Evolutionary conservation across 2,888 invertebrate species (phyloP), one percentile per base, ranked within the genome.

Genomic region (Trilocha varians): DNA sequence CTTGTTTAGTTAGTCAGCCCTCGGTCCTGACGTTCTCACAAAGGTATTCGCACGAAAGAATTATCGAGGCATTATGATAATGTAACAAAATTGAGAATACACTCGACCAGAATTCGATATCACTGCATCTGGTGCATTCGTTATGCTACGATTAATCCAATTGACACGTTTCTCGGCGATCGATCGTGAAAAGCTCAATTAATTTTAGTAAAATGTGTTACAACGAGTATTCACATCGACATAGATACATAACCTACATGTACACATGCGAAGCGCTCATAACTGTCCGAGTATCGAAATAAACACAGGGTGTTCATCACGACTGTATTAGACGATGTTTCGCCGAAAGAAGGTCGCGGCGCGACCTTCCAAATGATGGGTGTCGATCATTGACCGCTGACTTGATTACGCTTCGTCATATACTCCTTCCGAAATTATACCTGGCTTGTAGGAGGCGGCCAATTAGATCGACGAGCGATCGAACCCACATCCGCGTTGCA

Each of bases 191-290:
- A 46, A 61, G 61, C 64, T 62, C 72, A 73, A 77, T 77, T 75
- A 72, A 64, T 65, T 70, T 71, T 68, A 65, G 67, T 56, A 60
- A 65, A 59, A 66, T 62, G 63, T 65, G 65, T 53, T 57, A 55
- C 52, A 62, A 61, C 65, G 63, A 67, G 68, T 72, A 74, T 75
- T 69, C 60, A 66, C 55, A 70, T 70, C 74, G 83, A 65, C 83
- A 75, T 71, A 79, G 78, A 83, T 76, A 82, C 68, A 58, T 75
- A 78, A 74, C 79, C 84, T 74, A 80, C 80, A 76, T 82, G 59
- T 62, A 61, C 59, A 70, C 79, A 80, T 76, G 75, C 78, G 78
- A 80, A 82, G 77, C 68, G 70, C 68, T 74, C 64, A 72, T 80
- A 80, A 80, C 80, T 79, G 80, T 83, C 66, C 68, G 73, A 65